Percentiles rank a stretch among this genome's conserved stretches.
Evolutionary conservation across 2,888 invertebrate species (phyloP).

Genomic region (Mythimna albipuncta): DNA sequence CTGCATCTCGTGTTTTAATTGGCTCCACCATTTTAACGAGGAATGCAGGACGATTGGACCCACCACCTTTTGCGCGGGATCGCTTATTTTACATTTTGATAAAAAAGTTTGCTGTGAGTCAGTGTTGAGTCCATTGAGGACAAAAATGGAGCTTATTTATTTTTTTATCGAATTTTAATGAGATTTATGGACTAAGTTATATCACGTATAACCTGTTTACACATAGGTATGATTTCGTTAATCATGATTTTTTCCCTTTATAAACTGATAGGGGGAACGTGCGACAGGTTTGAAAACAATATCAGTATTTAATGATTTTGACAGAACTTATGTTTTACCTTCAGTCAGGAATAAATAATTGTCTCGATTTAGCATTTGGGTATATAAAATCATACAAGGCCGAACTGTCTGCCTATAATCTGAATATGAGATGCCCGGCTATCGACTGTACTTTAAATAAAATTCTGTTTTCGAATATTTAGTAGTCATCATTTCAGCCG

Average conservation of each 20-base stretch:
- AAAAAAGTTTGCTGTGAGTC: constrained; percentile 23
- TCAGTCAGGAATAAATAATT: constrained; percentile 14
- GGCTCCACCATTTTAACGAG: background rate
- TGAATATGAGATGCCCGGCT: constrained; percentile 3
- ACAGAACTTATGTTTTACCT: background rate
- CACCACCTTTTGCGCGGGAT: background rate
- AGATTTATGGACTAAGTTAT: constrained; percentile 52
- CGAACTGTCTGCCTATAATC: background rate
- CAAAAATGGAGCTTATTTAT: constrained; percentile 58
- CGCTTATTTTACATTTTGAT: constrained; percentile 18
- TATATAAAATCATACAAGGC: constrained; percentile 11
- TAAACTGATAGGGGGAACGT: background rate
- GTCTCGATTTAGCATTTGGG: constrained; percentile 1
- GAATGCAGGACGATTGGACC: background rate
- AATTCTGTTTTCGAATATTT: background rate
- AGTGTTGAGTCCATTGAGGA: constrained; percentile 40
- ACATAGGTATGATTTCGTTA: constrained; percentile 28
- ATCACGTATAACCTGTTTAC: constrained; percentile 26
- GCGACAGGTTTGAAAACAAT: constrained; percentile 6
- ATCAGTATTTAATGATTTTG: constrained; percentile 14
- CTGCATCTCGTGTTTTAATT: background rate
- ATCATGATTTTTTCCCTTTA: constrained; percentile 9
- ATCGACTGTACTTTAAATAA: background rate
- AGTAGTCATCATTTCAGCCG: no score
- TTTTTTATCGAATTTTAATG: constrained; percentile 55